Percentiles rank a stretch among this genome's conserved stretches.
Evolutionary conservation across 2,797 vertebrate genomes (phyloP).

Genomic region (Sebastes steindachneri): DNA sequence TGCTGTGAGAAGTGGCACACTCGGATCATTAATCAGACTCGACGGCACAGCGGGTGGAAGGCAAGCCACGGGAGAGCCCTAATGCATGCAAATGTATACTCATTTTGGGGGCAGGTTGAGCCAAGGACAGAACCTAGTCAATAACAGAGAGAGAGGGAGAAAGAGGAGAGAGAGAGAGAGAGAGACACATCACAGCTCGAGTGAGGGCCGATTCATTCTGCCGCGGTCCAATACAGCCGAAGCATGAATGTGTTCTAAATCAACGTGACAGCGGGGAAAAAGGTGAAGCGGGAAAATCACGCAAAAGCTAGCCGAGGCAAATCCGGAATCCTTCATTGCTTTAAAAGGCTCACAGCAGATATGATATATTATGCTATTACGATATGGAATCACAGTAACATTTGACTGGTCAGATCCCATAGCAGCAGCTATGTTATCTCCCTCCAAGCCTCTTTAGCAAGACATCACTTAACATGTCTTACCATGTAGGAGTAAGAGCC

Average conservation of each 20-base stretch:
- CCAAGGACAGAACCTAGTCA: conserved; percentile 77
- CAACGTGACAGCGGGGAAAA: conserved; percentile 32
- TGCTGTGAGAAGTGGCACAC: conserved; percentile 74
- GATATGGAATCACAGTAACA: neutral
- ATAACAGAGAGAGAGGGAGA: conserved; percentile 36
- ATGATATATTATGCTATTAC: neutral
- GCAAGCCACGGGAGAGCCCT: conserved; percentile 80
- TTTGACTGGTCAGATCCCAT: conserved; percentile 19
- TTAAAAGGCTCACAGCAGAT: neutral
- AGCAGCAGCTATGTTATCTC: conserved; percentile 27
- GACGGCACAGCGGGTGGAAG: conserved; percentile 79
- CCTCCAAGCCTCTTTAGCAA: conserved; percentile 25
- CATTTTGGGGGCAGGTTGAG: conserved; percentile 80
- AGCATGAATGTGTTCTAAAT: conserved; percentile 44
- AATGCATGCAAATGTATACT: conserved; percentile 86
- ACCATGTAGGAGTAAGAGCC: conserved; percentile 28
- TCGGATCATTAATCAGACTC: conserved; percentile 83
- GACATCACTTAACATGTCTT: conserved; percentile 39
- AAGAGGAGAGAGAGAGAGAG: neutral
- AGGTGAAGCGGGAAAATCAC: conserved; percentile 25
- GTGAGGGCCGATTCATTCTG: conserved; percentile 27
- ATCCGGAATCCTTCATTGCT: neutral
- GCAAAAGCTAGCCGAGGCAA: neutral
- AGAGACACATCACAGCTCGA: conserved; percentile 24
- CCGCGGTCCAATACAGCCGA: conserved; percentile 25